Percentiles rank a stretch among this genome's conserved stretches.
These are phyloP conservation scores for Crocodylus rhombifer DNA, from an alignment of 2,797 vertebrate genomes.

Conservation along the genomic window DNA sequence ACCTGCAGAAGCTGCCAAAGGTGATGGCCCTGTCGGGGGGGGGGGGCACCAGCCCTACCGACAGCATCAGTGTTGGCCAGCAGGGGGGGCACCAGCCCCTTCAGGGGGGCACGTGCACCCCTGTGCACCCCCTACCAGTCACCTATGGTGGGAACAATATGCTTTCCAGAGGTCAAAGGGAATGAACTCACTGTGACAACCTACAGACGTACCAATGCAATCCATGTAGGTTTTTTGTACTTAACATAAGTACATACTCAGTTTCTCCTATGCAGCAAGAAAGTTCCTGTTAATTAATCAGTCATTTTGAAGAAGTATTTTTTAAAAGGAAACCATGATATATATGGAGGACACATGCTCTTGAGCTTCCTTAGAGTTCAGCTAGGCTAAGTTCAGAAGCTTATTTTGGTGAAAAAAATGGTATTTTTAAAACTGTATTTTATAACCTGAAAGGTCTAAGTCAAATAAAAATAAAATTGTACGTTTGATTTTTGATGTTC, in stretches of 20 bases:
- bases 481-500: constrained; percentile 48
- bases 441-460: constrained; percentile 36
- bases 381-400: not conserved
- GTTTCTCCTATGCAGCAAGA: not conserved
- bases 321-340: constrained; percentile 24
- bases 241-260: not conserved
- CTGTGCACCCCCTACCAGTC: too few species aligned
- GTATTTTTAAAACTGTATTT: constrained; percentile 55
- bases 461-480: constrained; percentile 9
- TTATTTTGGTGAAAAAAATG: constrained; percentile 61
- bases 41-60: too few species aligned
- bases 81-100: too few species aligned
- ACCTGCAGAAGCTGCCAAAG: too few species aligned
- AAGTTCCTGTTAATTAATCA: constrained; percentile 61
- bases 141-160: not conserved
- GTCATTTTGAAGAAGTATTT: constrained; percentile 53
- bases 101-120: too few species aligned
- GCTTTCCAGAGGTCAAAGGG: not conserved
- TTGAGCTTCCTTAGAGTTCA: not conserved
- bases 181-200: not conserved
- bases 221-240: not conserved
- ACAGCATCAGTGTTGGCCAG: too few species aligned
- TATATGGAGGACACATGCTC: constrained; percentile 54
- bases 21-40: too few species aligned
- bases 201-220: not conserved